Base-by-base conservation (phyloP, 2,113 vertebrate genomes). In the Oophaga pumilio region DNA sequence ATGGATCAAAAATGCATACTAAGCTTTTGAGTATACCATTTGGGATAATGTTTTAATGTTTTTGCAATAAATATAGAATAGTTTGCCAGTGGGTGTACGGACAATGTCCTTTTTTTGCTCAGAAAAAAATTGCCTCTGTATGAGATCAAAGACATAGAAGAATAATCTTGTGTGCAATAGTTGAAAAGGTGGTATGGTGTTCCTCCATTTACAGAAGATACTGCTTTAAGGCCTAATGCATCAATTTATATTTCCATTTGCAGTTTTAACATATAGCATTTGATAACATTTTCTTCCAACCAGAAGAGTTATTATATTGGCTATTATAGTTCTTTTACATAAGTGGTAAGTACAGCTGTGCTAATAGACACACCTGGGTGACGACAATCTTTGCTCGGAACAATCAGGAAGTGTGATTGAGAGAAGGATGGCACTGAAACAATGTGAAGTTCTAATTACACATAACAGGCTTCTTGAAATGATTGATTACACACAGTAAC, bases 361-460 rank as follows among this genome's bases (percentile, higher is more conserved):
- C 62, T 88, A 92, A 9, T 69, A 52, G n/a, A 80, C 84, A 88
- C 78, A 89, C 52, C 60, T 91, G 78, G 56, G 73, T 91, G 82
- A 89, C 71, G 66, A 84, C 83, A 89, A 11, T 49, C 0, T 77
- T 79, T 87, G 83, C 49, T 64, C 86, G 56, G 52, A 92, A 86
- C 76, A 88, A 85, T 85, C 85, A 60, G 26, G 89, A 88, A 90
- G 66, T 8, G 26, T 89, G 84, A 85, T 9, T 88, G 53, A 88
- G 76, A 87, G n/a, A 89, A 8, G 6, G 50, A 77, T 90, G 85
- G 79, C 43, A 66, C 69, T 91, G 81, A 57, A 80, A 91, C 85
- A 92, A 85, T 91, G 12, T 85, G 64, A 91, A 90, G 28, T 88
- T 90, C 89, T 68, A 90, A 89, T 92, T 91, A 88, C 52, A 74